Base-by-base conservation (phyloP, 2,797 vertebrate species). In the Siniperca obscura region DNA sequence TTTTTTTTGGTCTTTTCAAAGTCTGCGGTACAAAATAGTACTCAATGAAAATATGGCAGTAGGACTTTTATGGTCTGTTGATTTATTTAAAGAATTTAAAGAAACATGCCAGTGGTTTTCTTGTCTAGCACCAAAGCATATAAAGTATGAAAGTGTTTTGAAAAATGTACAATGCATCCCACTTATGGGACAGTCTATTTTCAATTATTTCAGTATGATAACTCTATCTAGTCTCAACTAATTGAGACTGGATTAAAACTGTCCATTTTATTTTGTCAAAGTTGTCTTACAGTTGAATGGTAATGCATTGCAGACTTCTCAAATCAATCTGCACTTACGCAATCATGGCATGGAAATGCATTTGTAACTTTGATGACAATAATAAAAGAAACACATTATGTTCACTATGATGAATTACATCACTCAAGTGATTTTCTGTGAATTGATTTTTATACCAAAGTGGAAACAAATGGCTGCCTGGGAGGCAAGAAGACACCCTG, bases 391-490 rank as follows among this genome's bases (percentile, higher is more conserved):
- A 42, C 69, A 60, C 76, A 53, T 68, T 50, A 27, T 22, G 65
- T 61, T 66, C 12, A 27, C 34, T 21, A 8, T 53, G 44, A 80
- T 42, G 4, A 64, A 77, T 66, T 60, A 40, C 48, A 70, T 55
- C 56, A 52, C 53, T 56, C 52, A 50, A 61, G 48, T 67, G 4
- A 65, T 78, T 69, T 79, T 61, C 56, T 36, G 22, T 42, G 59
- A 72, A 74, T 86, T 38, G 65, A 77, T 80, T 82, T 77, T 79
- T 48, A 48, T 56, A 59, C n/a, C 46, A n/a, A 52, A 46, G 64
- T 36, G 67, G 42, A 66, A 80, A n/a, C 76, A 73, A 74, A 79
- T 55, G 11, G 36, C 69, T 55, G 65, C 55, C 60, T 40, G 17
- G 27, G 61, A 84, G 81, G 60, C 70, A 40, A 38, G 3, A 69